These are phyloP conservation scores for Prionchulus punctatus DNA, from an alignment of 2,888 invertebrate species.

Conservation along the genomic window DNA sequence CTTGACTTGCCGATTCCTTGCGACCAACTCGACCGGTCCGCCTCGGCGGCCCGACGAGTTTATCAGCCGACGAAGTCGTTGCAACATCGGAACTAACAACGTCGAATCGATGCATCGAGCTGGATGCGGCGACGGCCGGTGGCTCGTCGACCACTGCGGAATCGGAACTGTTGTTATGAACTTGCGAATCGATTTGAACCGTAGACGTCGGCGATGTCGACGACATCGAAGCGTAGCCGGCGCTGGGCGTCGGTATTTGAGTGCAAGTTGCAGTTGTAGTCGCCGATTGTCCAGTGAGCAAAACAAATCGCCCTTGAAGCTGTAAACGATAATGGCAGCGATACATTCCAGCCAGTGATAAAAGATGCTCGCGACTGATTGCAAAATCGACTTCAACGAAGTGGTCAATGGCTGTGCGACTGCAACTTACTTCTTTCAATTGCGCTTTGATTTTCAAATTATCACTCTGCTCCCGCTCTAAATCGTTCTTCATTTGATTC, in stretches of 20 bases:
- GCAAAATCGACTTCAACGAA: too few relatives aligned
- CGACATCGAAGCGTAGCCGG: constrained; percentile 11
- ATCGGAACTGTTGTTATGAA: too few relatives aligned
- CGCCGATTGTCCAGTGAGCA: constrained; percentile 9
- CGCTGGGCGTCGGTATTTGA: background rate
- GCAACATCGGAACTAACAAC: too few relatives aligned
- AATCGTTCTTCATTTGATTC: constrained; percentile 64
- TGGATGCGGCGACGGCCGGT: constrained; percentile 11
- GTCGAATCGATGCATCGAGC: constrained; percentile 14
- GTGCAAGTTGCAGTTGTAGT: background rate
- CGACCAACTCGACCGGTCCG: too few relatives aligned
- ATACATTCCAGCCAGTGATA: background rate
- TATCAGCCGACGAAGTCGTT: too few relatives aligned
- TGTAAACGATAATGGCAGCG: constrained; percentile 5
- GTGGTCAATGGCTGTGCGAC: too few relatives aligned
- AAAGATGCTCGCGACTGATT: too few relatives aligned
- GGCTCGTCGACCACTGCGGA: background rate
- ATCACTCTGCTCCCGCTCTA: constrained; percentile 68
- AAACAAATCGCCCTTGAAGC: constrained; percentile 12
- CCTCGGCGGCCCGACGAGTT: too few relatives aligned
- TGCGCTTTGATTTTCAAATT: constrained; percentile 57
- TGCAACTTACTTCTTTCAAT: constrained; percentile 5
- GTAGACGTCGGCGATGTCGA: too few relatives aligned
- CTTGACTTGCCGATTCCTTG: too few relatives aligned
- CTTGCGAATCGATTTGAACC: too few relatives aligned